Base-by-base conservation (phyloP, 2,888 invertebrate genomes). In the Cataglyphis livida region DNA sequence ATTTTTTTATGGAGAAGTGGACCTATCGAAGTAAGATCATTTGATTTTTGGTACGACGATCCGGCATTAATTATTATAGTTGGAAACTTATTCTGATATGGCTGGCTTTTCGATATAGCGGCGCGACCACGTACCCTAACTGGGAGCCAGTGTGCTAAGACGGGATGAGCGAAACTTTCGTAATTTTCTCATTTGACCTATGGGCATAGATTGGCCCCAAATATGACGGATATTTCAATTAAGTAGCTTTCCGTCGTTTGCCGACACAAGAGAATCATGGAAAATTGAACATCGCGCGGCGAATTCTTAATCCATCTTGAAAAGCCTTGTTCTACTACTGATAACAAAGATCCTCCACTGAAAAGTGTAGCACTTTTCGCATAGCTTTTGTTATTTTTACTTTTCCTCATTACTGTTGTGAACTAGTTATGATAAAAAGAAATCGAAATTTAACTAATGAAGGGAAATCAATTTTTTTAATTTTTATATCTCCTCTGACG, bases 181-280 rank as follows among this genome's bases (percentile, higher is more conserved):
- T 74, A 84, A 84, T 84, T 81, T 81, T 68, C 83, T 59, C 73
- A 51, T 81, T 68, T 81, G 65, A 81, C 51, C 74, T 48, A 41
- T 35, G 68, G 61, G 66, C 38, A 81, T 84, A 73, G 66, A 84
- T 32, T 25, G 64, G 62, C 44, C 41, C 18, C 70, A 18, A 66
- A 82, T 76, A 84, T 81, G 83, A 84, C 74, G 83, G 54, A 84
- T 81, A 74, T 81, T 66, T 57, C 70, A 74, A 84, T 81, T 79
- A 84, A 84, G 66, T 51, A 38, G 48, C 41, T 61, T 25, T 41
- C 38, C 66, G 68, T 78, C 76, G 35, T 64, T 74, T 74, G 18
- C 61, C 21, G 10, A 21, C 44, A 15, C 44, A 21, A 35, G 71
- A 71, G 59, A 71, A 38, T 71, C 59, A n/a, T 28, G 44, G 79